A percentile compares a stretch with the other conserved stretches of the same genome.
phyloP scores from a whole-genome alignment of 1,140 invertebrate genomes.

The Linepithema humile region DNA sequence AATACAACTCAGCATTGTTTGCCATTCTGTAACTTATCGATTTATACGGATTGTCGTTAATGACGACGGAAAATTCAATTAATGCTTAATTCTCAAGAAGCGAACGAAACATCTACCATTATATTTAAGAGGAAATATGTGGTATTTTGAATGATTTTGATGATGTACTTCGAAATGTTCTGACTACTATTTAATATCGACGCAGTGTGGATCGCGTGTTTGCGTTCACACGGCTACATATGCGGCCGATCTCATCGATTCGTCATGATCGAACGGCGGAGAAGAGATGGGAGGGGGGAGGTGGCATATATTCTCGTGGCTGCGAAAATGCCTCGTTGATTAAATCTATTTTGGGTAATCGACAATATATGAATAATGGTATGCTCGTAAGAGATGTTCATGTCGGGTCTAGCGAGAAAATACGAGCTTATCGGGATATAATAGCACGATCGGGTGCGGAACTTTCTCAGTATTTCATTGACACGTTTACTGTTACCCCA shows the following conservation, averaged over 20 bases:
- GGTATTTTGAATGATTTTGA: slow-evolving; percentile 29
- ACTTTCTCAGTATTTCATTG: slow-evolving; percentile 39
- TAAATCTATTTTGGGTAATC: slow-evolving; percentile 79
- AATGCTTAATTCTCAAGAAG: background rate
- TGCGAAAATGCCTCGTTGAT: slow-evolving; percentile 71
- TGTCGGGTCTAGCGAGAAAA: slow-evolving; percentile 51
- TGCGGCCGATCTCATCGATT: slow-evolving; percentile 78
- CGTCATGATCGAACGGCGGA: slow-evolving; percentile 72
- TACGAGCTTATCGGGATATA: slow-evolving; percentile 55
- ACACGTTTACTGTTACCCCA: slow-evolving; percentile 11
- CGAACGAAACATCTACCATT: slow-evolving; percentile 15
- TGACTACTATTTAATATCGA: slow-evolving; percentile 60
- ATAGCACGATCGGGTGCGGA: slow-evolving; percentile 27
- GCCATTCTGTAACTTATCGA: slow-evolving; percentile 12
- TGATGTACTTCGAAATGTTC: slow-evolving; percentile 47
- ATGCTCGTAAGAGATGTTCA: slow-evolving; percentile 29
- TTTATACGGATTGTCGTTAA: slow-evolving; percentile 6
- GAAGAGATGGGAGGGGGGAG: background rate
- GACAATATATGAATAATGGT: slow-evolving; percentile 72
- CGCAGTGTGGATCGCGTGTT: slow-evolving; percentile 63
- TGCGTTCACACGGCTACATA: slow-evolving; percentile 77
- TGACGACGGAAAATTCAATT: slow-evolving; percentile 8
- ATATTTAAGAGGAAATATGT: slow-evolving; percentile 18
- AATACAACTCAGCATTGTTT: background rate
- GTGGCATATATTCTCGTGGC: slow-evolving; percentile 57